phyloP scores from a whole-genome alignment of 2,888 invertebrate genomes.

The Lottia gigantea region DNA sequence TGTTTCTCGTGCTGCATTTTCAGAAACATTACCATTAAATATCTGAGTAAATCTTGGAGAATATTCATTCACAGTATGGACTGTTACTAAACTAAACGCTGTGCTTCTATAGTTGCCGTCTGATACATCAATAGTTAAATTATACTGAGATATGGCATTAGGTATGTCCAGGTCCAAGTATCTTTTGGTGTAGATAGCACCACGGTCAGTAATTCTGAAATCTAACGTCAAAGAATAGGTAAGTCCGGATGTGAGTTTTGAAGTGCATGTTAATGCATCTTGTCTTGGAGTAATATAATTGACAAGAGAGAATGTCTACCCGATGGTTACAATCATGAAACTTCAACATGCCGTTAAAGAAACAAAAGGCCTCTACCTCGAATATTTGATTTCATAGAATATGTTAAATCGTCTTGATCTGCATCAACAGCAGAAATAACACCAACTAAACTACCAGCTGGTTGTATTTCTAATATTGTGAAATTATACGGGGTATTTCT shows the following conservation, averaged over 20 bases:
- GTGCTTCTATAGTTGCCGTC: constrained; percentile 1
- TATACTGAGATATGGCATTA: neutral
- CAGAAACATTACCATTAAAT: constrained; percentile 5
- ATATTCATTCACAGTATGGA: constrained; percentile 15
- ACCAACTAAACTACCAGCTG: constrained; percentile 12
- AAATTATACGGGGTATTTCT: constrained; percentile 13
- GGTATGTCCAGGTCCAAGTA: neutral
- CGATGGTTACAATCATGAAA: too few relatives aligned
- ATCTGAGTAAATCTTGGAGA: constrained; percentile 6
- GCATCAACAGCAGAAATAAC: constrained; percentile 20
- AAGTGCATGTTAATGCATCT: too few relatives aligned
- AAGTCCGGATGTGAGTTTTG: too few relatives aligned
- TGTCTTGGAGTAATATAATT: too few relatives aligned
- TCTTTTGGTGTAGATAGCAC: neutral
- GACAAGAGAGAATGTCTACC: too few relatives aligned
- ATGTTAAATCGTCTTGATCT: constrained; percentile 12
- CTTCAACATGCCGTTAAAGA: too few relatives aligned
- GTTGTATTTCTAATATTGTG: constrained; percentile 19
- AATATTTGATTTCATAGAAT: neutral
- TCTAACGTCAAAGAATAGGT: too few relatives aligned
- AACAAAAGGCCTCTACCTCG: neutral
- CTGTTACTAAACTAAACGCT: constrained; percentile 7
- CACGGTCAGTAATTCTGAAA: neutral
- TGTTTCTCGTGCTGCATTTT: constrained; percentile 20
- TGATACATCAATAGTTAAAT: constrained; percentile 8